Evolutionary conservation across 2,797 vertebrate genomes (phyloP).

Genomic region (Enteromius unitaeniatus): DNA sequence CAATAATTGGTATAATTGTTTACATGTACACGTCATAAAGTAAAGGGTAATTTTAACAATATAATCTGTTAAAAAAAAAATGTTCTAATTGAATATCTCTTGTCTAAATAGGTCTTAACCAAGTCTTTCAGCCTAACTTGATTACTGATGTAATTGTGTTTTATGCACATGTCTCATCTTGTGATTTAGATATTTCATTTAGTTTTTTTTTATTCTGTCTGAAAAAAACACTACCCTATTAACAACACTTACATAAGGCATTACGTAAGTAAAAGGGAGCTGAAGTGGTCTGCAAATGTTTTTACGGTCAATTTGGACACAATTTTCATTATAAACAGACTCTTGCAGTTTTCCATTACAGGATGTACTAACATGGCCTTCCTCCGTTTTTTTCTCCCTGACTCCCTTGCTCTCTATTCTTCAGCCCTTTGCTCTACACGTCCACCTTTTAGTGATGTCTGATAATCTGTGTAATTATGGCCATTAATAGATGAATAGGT

Average conservation of each 20-base stretch:
- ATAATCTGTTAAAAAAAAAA: constrained; percentile 1
- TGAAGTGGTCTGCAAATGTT: constrained; percentile 39
- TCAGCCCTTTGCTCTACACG: neutral
- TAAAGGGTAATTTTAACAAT: neutral
- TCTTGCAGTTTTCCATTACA: constrained; percentile 42
- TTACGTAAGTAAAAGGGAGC: constrained; percentile 40
- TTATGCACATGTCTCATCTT: neutral
- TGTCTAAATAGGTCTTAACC: neutral
- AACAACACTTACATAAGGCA: constrained; percentile 12
- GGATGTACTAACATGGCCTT: constrained; percentile 7
- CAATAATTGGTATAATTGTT: neutral
- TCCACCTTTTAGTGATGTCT: neutral
- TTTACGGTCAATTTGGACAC: constrained; percentile 27
- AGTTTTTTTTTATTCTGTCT: neutral
- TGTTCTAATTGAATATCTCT: neutral
- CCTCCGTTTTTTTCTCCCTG: neutral
- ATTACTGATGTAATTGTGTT: neutral
- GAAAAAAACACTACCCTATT: constrained; percentile 5
- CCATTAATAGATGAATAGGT: neutral
- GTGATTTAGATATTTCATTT: neutral
- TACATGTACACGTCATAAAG: neutral
- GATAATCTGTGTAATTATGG: neutral
- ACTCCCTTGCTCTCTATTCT: neutral
- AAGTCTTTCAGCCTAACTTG: neutral
- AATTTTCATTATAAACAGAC: constrained; percentile 50